Evolutionary conservation across 2,888 invertebrate genomes (phyloP), one percentile per base, ranked within the genome.

Genomic region (Psylliodes chrysocephalus): DNA sequence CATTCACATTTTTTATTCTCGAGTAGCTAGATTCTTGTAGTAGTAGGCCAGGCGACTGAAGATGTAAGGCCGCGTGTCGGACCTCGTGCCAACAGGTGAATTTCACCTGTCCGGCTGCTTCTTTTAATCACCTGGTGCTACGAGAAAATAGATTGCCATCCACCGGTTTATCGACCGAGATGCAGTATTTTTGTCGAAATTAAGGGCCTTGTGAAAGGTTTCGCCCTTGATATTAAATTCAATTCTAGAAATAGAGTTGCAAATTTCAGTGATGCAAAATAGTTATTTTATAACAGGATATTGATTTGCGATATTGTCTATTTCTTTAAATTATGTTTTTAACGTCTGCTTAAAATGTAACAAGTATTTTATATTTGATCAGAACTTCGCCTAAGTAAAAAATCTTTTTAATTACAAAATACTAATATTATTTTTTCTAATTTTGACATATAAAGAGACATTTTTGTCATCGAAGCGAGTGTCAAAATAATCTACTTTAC

Each of bases 11-110:
- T 35, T 47, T n/a, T 12, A 17, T 7, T 28, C 25, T 15, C 22
- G 8, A 12, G 28, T 14, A 14, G 40, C 15, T 47, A 33, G 56
- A 33, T n/a, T 25, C 14, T 30, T 17, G 14, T 49, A 49, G 49
- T 35, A 15, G 38, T n/a, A n/a, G n/a, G n/a, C n/a, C n/a, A n/a
- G n/a, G n/a, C n/a, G 35, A 53, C 56, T 44, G 49, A 49, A 54
- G 53, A 55, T 53, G 44, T 49, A 12, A 38, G 35, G 71, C 69
- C 74, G 64, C 71, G 74, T 73, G 74, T 66, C 71, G 62, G 64
- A 65, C 73, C 73, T 72, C 66, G 73, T 73, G 74, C 74, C 73
- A 68, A 71, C 76, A 76, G 76, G 75, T 75, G 75, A 74, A 75
- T 44, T 75, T 71, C 76, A 76, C 76, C 76, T 76, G 76, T 73